A percentile compares a stretch with the other conserved stretches of the same genome.
phyloP scores from a whole-genome alignment of 2,113 vertebrate genomes.

The Megaceryle maxima region DNA sequence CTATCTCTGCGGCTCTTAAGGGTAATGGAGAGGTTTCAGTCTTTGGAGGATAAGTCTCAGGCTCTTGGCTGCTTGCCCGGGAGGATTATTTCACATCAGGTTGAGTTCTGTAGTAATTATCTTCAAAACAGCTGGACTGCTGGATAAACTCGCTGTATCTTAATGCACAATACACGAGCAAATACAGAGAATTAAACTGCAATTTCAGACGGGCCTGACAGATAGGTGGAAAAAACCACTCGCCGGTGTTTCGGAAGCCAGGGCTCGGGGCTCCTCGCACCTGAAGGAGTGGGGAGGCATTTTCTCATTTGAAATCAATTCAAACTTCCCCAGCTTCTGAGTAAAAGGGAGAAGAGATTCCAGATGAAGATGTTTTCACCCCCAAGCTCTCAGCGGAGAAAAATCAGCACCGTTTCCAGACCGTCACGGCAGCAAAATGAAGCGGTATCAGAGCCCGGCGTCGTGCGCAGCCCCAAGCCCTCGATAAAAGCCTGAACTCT shows the following conservation, averaged over 20 bases:
- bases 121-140: constrained; percentile 81
- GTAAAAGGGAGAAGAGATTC: neutral
- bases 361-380: constrained; percentile 8
- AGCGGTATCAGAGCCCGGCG: neutral
- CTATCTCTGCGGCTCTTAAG: constrained; percentile 57
- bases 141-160: constrained; percentile 76
- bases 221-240: neutral
- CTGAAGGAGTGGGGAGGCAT: neutral
- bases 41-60: constrained; percentile 65
- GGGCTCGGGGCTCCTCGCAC: neutral
- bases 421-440: neutral
- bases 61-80: constrained; percentile 70
- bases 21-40: constrained; percentile 70
- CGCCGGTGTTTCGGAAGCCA: neutral
- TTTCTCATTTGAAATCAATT: constrained; percentile 23
- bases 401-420: neutral
- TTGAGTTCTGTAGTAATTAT: constrained; percentile 80
- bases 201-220: constrained; percentile 60
- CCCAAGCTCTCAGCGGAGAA: neutral
- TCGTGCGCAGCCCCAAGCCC: fast-evolving
- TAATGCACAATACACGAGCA: constrained; percentile 69
- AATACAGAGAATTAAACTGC: constrained; percentile 73
- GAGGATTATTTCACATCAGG: constrained; percentile 81
- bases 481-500: neutral
- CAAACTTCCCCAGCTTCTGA: neutral